A percentile compares a stretch with the other conserved stretches of the same genome.
phyloP scores from a whole-genome alignment of 2,888 invertebrate species.

The Blastobasis lacticolella region DNA sequence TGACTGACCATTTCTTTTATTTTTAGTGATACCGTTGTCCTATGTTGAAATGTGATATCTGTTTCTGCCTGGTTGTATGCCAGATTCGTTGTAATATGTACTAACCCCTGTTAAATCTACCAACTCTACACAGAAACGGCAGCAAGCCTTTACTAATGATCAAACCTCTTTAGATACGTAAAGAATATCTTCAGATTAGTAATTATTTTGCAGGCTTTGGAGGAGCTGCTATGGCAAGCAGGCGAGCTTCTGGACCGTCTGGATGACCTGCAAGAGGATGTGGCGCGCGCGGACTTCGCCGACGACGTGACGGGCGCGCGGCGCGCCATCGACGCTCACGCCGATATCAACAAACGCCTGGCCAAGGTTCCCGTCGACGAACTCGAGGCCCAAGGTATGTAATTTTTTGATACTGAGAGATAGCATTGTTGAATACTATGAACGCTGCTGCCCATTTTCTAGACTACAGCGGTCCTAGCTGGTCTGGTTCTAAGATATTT shows the following conservation, averaged over 20 bases:
- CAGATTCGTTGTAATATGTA: too few species aligned
- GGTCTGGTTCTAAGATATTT: too few species aligned
- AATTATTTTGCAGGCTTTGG: constrained; percentile 77
- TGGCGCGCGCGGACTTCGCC: constrained; percentile 94
- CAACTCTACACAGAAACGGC: too few species aligned
- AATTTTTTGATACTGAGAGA: constrained; percentile 7
- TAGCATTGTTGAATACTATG: constrained; percentile 2
- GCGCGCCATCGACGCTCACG: constrained; percentile 93
- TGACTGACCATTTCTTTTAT: too few species aligned
- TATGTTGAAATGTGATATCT: too few species aligned
- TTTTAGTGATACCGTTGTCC: too few species aligned
- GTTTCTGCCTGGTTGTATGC: too few species aligned
- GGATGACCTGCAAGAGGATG: constrained; percentile 94
- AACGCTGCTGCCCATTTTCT: not conserved
- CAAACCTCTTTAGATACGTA: too few species aligned
- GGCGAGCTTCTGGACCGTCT: constrained; percentile 93
- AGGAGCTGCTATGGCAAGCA: constrained; percentile 97
- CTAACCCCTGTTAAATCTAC: too few species aligned
- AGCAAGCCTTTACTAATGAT: too few species aligned
- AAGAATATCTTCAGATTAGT: too few species aligned
- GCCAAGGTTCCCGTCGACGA: constrained; percentile 95
- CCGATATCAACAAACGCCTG: constrained; percentile 94
- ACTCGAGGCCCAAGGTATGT: constrained; percentile 89
- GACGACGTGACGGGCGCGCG: constrained; percentile 95
- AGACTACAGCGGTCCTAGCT: too few species aligned